phyloP scores from a whole-genome alignment of 2,888 invertebrate species.

The Dasypolia templi region DNA sequence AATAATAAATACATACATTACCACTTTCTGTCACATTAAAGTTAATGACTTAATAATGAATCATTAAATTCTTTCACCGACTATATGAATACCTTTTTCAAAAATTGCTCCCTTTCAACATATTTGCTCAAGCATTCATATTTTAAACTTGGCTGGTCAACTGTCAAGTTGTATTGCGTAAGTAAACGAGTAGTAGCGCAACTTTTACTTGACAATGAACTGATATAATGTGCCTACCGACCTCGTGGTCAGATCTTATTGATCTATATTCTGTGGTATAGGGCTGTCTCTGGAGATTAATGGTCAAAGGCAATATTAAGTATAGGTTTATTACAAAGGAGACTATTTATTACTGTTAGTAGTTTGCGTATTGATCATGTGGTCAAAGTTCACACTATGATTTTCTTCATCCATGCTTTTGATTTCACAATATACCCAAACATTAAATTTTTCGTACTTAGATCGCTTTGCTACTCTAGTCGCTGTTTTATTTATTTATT shows the following conservation, averaged over 20 bases:
- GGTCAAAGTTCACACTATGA: neutral
- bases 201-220: slow-evolving; percentile 86
- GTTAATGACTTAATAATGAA: slow-evolving; percentile 6
- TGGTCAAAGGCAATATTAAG: neutral
- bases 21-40: slow-evolving; percentile 13
- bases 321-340: neutral
- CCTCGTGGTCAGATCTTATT: slow-evolving; percentile 71
- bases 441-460: neutral
- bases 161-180: slow-evolving; percentile 59
- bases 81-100: neutral
- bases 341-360: neutral
- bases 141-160: slow-evolving; percentile 49
- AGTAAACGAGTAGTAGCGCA: slow-evolving; percentile 58
- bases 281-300: slow-evolving; percentile 48
- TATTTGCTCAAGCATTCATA: slow-evolving; percentile 13
- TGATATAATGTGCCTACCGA: slow-evolving; percentile 63
- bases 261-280: slow-evolving; percentile 57
- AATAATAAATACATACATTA: neutral
- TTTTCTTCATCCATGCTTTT: neutral
- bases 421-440: neutral
- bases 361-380: neutral
- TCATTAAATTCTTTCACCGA: slow-evolving; percentile 8
- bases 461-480: neutral
- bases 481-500: too few relatives aligned
- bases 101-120: slow-evolving; percentile 1